These are phyloP conservation scores for Microhierax caerulescens DNA, from an alignment of 2,797 vertebrate genomes.

Conservation along the genomic window DNA sequence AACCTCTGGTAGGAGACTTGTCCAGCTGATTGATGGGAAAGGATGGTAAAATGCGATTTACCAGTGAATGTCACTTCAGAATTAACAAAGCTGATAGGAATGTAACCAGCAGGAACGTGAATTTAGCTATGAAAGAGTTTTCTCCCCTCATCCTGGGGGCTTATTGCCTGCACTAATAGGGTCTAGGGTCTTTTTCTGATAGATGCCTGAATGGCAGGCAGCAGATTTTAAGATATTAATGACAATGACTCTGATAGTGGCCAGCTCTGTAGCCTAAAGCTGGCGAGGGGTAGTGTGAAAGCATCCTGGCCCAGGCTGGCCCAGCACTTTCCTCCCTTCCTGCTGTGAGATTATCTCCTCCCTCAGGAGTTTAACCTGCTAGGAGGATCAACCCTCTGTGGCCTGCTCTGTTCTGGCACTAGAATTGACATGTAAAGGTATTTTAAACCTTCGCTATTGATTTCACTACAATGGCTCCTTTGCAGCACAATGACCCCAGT, in stretches of 20 bases:
- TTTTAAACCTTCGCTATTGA: constrained; percentile 11
- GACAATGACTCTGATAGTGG: constrained; percentile 77
- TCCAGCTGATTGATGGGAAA: constrained; percentile 51
- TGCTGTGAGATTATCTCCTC: constrained; percentile 64
- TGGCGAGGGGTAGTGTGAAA: constrained; percentile 21
- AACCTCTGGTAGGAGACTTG: background rate
- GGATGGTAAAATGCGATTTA: constrained; percentile 57
- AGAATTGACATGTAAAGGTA: constrained; percentile 61
- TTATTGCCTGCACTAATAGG: constrained; percentile 59
- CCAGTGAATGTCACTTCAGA: constrained; percentile 74
- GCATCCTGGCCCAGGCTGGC: background rate
- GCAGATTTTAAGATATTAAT: constrained; percentile 74
- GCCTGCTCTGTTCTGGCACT: constrained; percentile 38
- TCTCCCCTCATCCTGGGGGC: constrained; percentile 45
- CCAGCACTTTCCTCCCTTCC: constrained; percentile 55
- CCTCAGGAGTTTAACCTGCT: constrained; percentile 63
- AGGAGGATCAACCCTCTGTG: constrained; percentile 25
- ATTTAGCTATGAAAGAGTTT: constrained; percentile 69
- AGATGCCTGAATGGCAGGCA: constrained; percentile 67
- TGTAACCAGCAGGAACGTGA: constrained; percentile 57
- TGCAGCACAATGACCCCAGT: background rate
- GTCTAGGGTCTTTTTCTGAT: constrained; percentile 64
- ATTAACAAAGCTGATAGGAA: constrained; percentile 71
- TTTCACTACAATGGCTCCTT: constrained; percentile 20
- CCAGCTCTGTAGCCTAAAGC: constrained; percentile 50